Percentiles rank a stretch among this genome's conserved stretches.
Evolutionary conservation across 2,113 vertebrate genomes (phyloP).

Genomic region (Stegostoma tigrinum): DNA sequence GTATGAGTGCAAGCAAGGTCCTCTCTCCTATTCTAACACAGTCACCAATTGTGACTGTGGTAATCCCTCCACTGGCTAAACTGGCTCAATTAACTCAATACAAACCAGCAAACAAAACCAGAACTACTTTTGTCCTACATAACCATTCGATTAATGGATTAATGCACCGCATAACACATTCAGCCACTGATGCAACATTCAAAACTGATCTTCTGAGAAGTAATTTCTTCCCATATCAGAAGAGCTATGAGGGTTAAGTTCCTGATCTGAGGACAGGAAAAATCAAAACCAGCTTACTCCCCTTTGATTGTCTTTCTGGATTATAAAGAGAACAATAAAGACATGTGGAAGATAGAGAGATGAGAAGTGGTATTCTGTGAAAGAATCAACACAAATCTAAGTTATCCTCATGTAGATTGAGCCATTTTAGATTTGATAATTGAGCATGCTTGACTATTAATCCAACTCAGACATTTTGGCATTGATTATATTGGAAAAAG

Average conservation of each 20-base stretch:
- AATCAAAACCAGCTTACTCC: neutral
- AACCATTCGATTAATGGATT: neutral
- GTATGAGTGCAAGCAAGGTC: neutral
- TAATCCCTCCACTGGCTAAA: neutral
- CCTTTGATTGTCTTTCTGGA: neutral
- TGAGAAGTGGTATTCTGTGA: neutral
- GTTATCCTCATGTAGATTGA: neutral
- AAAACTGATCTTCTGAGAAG: neutral
- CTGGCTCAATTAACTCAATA: neutral
- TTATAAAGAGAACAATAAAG: neutral
- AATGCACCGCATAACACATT: neutral
- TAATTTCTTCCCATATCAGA: neutral
- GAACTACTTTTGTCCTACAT: neutral
- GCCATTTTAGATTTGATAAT: neutral
- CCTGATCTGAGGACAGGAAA: neutral
- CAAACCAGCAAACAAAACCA: neutral
- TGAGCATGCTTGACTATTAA: neutral
- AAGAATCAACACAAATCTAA: neutral
- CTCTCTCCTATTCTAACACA: neutral
- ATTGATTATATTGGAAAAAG: neutral
- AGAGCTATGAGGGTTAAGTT: neutral
- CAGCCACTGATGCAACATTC: neutral
- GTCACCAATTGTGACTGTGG: neutral
- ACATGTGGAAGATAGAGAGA: neutral
- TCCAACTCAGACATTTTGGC: neutral